Evolutionary conservation across 2,888 invertebrate genomes (phyloP), one percentile per base, ranked within the genome.

Genomic region (Limnephilus rhombicus): DNA sequence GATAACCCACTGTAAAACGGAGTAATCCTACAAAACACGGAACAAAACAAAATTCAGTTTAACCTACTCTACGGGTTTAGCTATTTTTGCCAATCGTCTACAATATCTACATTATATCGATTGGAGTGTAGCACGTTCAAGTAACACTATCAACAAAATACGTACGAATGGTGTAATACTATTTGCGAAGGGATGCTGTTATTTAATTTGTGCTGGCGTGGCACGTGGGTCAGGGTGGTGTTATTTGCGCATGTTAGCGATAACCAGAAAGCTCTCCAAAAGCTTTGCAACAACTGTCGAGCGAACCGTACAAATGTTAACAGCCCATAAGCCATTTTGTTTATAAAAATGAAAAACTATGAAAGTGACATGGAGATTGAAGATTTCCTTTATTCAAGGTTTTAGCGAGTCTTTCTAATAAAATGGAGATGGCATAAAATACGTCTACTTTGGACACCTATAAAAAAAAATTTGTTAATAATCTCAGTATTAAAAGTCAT

Each of bases 271-370:
- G 82, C 82, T 82, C 82, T 82, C 82, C 34, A 82, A 31, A 82
- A 31, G 82, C 82, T 82, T 82, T 82, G 82, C 82, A 82, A 82
- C 82, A 82, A 82, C 82, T 82, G 82, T 82, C 31, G 82, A 82
- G 68, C 31, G 82, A 82, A 34, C 29, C 12, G 15, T 18, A 9
- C 34, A 18, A 31, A 82, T 29, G 15, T 31, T 3, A 18, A 4
- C 34, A 9, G 29, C 82, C 82, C 82, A 82, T 82, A 15, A 82
- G 82, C 34, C 34, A 82, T 18, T 82, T 34, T 68, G 68, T 68
- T 68, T n/a, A 1, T 15, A 49, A 49, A 49, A 2, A 49, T 15
- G 1, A 15, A 3, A 15, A 11, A 49, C 15, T 15, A 13, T 12
- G 12, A 45, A 5, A 45, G 45, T 11, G 45, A 45, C 45, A 13